Base-by-base conservation (phyloP, 2,797 vertebrate species). In the Threskiornis aethiopicus region DNA sequence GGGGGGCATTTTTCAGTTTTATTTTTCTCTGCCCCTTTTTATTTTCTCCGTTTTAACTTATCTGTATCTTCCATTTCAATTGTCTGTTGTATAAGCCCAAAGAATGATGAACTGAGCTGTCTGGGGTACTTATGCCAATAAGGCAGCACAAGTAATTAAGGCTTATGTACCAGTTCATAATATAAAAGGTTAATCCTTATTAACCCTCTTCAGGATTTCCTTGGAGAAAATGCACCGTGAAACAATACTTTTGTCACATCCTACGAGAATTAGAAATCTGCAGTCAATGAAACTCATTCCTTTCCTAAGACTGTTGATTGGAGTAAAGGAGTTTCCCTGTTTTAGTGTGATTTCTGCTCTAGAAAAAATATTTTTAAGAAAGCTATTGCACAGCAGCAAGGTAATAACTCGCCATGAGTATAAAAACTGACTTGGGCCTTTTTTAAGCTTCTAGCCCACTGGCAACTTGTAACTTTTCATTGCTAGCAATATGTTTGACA, bases 21-120 rank as follows among this genome's bases (percentile, higher is more conserved):
- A 33, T 94, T 93, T 94, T 89, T 3, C 8, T 28, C 83, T 97
- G 59, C 59, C 83, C 62, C n/a, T 92, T 92, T 93, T 97, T 82
- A 39, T 57, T 73, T 94, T 89, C 51, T 95, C 79, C 58, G 17
- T 91, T 97, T 97, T 94, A 96, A 97, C 47, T 89, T 96, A 67
- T 51, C 84, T 58, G 11, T 76, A 13, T 54, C 66, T 92, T 92
- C 22, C 9, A 35, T 57, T 93, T 84, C 52, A 66, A 14, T 65
- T 89, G 59, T 77, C 51, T 79, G 11, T 81, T 71, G 16, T 70
- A 61, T 79, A 78, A 76, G 16, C 37, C 49, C 57, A 44, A 19
- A 65, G 78, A 93, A 59, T 71, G 75, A 84, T 89, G 26, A 96
- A 59, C 59, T 55, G n/a, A 65, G 26, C 41, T 12, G 11, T 82